Evolutionary conservation across 1,140 invertebrate genomes (phyloP), one percentile per base, ranked within the genome.

Genomic region (Lanistes nyassanus): DNA sequence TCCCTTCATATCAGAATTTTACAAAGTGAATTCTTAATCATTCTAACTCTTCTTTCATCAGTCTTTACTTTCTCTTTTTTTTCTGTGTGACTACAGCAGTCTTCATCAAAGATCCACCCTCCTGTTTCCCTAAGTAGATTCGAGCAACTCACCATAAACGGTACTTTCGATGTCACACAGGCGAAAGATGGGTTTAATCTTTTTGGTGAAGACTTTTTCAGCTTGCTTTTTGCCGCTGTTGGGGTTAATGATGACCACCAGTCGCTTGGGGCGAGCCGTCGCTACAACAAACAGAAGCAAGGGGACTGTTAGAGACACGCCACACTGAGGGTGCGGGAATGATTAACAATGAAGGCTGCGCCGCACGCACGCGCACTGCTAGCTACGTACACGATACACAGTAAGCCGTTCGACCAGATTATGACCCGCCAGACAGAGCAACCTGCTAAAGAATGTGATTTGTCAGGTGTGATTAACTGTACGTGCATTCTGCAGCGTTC

Each of bases 181-280:
- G 37, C 91, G 88, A 83, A 96, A 93, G 21, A 96, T 83, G 0
- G 94, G 94, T 72, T 80, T 76, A 3, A 88, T 84, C 76, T 93
- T 91, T 67, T 93, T 92, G 73, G 94, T 91, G 89, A 93, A 96
- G 36, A 95, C 94, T 76, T 92, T 91, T 9, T 92, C 82, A 0
- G 93, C 95, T 76, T 92, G 92, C 80, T 92, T 92, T 76, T 94
- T 94, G 0, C 95, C 95, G 6, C 95, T 95, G 85, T 92, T 94
- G 0, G 95, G 95, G 90, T 97, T 97, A 1, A 97, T 92, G 86
- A 96, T 95, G 0, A 96, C 88, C 39, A 96, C 84, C 21, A 97
- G 87, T 62, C 91, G 92, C 74, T 92, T 92, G 13, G 94, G 94
- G 42, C 94, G 76, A 21, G 55, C 74, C 13, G 55, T 77, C 6